Base-by-base conservation (phyloP, 1,140 invertebrate genomes). In the Aphelenchoides besseyi region DNA sequence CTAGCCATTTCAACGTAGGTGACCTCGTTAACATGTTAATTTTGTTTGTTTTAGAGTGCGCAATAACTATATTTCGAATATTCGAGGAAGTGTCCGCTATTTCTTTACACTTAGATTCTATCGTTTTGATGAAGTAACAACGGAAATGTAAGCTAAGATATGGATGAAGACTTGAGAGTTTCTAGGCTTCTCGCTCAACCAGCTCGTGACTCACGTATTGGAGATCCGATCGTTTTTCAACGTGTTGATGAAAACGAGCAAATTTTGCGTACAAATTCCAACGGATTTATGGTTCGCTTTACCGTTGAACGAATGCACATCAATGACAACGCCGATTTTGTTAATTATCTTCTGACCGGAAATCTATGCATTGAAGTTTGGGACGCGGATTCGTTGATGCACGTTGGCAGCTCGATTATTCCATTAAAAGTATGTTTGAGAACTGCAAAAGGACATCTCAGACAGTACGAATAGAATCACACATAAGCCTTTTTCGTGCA, bases 311-410 rank as follows among this genome's bases (percentile, higher is more conserved):
- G 18, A 23, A 72, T 74, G 2, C 32, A 70, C 59, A 52, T 16
- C 12, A 16, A 1, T 32, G 52, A 74, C 28, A 28, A 26, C 1
- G n/a, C 48, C 8, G 79, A 80, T 54, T 82, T 80, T 62, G 23
- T 59, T 12, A 41, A 70, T 8, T 80, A 76, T 57, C 32, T 80
- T 2, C 26, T 67, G n/a, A 23, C 33, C 9, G 41, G 59, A 3
- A 55, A 63, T 16, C 30, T 83, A 0, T 73, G 41, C 37, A 55
- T 80, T 9, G 72, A 80, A 55, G 76, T 80, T 2, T 80, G 80
- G 80, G 74, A 80, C 52, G 70, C 80, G 3, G 68, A 79, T 35
- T 80, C 79, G 9, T 76, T 77, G 30, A 66, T 79, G 35, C 71
- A 83, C 35, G 16, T 80, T 1, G 78, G 78, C 26, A 37, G 72